Conservation (phyloP, 2,888 invertebrate genomes). For the Selenia dentaria region DNA sequence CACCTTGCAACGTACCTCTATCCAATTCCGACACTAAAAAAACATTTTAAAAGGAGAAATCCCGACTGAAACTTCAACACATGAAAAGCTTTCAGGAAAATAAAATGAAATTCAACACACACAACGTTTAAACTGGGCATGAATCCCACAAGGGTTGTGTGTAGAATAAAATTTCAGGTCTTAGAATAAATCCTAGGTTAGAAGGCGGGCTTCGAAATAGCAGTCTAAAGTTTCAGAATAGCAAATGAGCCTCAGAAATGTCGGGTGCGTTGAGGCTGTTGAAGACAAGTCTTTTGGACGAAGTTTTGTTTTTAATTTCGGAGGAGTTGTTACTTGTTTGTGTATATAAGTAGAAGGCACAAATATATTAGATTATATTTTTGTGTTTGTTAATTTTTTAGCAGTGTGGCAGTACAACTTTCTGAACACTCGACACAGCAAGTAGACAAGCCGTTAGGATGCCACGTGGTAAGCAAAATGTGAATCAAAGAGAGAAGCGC, state of each 20-base stretch:
- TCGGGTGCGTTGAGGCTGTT: constrained; percentile 15
- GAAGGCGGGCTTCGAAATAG: constrained; percentile 13
- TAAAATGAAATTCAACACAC: constrained; percentile 34
- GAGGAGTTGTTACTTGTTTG: not conserved
- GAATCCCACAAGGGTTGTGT: constrained; percentile 37
- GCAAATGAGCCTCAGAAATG: constrained; percentile 29
- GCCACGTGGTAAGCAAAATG: too few relatives aligned
- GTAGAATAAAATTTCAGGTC: constrained; percentile 44
- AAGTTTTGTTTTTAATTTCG: constrained; percentile 27
- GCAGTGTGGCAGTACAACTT: too few relatives aligned
- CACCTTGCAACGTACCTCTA: constrained; percentile 18
- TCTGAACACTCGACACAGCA: too few relatives aligned
- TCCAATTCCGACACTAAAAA: constrained; percentile 20
- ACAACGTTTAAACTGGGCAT: constrained; percentile 38
- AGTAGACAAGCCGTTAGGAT: too few relatives aligned
- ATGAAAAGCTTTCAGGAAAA: constrained; percentile 36
- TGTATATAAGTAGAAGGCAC: too few relatives aligned
- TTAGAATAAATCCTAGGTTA: constrained; percentile 34
- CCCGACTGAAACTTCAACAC: constrained; percentile 31
- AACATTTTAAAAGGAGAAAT: constrained; percentile 31
- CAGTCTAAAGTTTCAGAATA: constrained; percentile 41
- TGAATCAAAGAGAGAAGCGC: too few relatives aligned
- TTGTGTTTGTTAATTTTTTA: too few relatives aligned
- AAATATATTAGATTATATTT: too few relatives aligned
- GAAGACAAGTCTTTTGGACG: constrained; percentile 18